phyloP scores from a whole-genome alignment of 2,113 vertebrate genomes.

The Dendrocopos noguchii region DNA sequence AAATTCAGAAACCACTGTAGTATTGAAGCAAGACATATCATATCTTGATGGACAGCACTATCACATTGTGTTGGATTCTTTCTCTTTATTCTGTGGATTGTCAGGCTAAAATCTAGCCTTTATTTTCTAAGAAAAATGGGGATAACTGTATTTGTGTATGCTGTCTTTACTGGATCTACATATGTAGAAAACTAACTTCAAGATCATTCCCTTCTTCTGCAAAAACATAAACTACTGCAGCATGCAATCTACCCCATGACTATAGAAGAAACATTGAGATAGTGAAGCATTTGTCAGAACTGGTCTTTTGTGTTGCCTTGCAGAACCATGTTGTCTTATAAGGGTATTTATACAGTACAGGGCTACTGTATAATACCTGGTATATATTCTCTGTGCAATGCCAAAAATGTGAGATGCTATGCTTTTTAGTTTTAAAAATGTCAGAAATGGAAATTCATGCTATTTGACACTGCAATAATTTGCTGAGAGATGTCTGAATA shows the following conservation, averaged over 20 bases:
- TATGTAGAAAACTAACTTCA: background rate
- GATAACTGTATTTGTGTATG: background rate
- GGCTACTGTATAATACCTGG: constrained; percentile 15
- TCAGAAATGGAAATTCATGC: constrained; percentile 54
- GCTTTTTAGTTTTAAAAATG: constrained; percentile 57
- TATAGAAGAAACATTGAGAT: background rate
- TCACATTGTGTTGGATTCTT: background rate
- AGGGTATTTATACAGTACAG: constrained; percentile 1
- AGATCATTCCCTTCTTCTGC: background rate
- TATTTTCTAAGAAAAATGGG: background rate
- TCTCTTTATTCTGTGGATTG: background rate
- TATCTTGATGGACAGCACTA: background rate
- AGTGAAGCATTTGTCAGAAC: constrained; percentile 31
- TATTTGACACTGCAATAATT: constrained; percentile 53
- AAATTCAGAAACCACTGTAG: background rate
- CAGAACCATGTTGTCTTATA: background rate
- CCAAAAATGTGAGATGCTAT: constrained; percentile 7
- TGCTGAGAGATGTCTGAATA: constrained; percentile 17
- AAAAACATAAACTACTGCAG: constrained; percentile 13
- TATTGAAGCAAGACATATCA: background rate
- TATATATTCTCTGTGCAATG: constrained; percentile 4
- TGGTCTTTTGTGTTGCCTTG: constrained; percentile 27
- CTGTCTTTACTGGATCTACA: background rate
- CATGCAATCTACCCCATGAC: background rate
- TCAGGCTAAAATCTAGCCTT: background rate